Percentiles rank a stretch among this genome's conserved stretches.
phyloP scores from a whole-genome alignment of 2,797 vertebrate species.

The Scleropages formosus region DNA sequence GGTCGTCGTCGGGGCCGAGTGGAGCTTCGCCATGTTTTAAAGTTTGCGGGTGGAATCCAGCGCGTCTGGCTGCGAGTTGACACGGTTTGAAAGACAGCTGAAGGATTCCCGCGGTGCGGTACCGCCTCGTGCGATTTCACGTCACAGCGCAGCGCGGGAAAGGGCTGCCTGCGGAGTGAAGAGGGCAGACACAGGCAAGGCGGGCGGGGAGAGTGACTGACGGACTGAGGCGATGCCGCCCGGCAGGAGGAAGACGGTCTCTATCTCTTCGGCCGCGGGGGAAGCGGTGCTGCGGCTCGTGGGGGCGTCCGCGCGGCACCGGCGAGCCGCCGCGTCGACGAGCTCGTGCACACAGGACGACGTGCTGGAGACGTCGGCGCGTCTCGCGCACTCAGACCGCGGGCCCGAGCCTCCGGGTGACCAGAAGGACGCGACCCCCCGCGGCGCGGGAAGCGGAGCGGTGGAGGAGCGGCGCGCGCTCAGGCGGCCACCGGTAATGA shows the following conservation, averaged over 20 bases:
- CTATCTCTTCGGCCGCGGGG: conserved; percentile 83
- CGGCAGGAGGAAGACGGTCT: conserved; percentile 90
- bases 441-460: conserved; percentile 81
- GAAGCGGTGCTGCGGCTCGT: no score
- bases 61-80: no score
- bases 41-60: no score
- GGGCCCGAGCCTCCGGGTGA: conserved; percentile 74
- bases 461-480: conserved; percentile 80
- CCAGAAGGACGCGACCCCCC: conserved; percentile 86
- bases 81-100: no score
- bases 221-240: conserved; percentile 74
- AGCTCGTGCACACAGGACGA: conserved; percentile 69
- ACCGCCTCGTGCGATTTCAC: no score
- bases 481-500: conserved; percentile 86
- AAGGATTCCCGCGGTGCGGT: no score
- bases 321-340: conserved; percentile 76
- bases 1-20: conserved; percentile 98
- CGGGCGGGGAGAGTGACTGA: no score
- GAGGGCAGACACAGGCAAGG: conserved; percentile 62
- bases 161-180: no score
- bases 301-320: conserved; percentile 79
- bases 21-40: conserved; percentile 85
- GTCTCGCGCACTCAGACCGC: conserved; percentile 63
- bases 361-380: no score
- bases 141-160: no score